phyloP scores from a whole-genome alignment of 2,888 invertebrate species.

The Drosophila leonis region DNA sequence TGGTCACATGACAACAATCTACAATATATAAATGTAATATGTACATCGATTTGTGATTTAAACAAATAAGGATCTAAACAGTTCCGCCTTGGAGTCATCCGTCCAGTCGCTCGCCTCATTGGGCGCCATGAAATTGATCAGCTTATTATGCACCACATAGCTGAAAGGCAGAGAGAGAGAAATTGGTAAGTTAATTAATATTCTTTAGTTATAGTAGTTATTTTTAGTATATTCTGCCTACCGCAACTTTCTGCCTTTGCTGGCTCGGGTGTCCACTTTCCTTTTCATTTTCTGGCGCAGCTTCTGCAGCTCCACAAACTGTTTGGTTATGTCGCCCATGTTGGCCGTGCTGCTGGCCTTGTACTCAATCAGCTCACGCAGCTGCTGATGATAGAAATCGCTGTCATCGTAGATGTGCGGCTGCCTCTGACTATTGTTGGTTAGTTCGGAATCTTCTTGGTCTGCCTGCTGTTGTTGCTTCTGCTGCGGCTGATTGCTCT shows the following conservation, averaged over 20 bases:
- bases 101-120: constrained; percentile 89
- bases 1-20: constrained; percentile 3
- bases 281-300: constrained; percentile 96
- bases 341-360: constrained; percentile 94
- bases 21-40: constrained; percentile 10
- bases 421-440: constrained; percentile 26
- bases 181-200: not conserved
- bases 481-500: constrained; percentile 87
- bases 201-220: not conserved
- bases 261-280: constrained; percentile 96
- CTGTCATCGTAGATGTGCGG: constrained; percentile 97
- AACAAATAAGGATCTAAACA: constrained; percentile 93
- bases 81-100: constrained; percentile 92
- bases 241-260: constrained; percentile 96
- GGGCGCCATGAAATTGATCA: constrained; percentile 97
- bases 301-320: constrained; percentile 96
- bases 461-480: constrained; percentile 85
- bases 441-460: constrained; percentile 13
- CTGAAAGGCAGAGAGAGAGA: constrained; percentile 47
- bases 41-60: constrained; percentile 24
- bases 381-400: constrained; percentile 97
- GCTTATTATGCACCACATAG: constrained; percentile 93
- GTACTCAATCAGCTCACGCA: constrained; percentile 96
- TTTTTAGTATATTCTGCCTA: constrained; percentile 38
- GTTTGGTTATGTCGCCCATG: constrained; percentile 93